Conservation (phyloP, 2,113 vertebrate genomes). For the Tautogolabrus adspersus region DNA sequence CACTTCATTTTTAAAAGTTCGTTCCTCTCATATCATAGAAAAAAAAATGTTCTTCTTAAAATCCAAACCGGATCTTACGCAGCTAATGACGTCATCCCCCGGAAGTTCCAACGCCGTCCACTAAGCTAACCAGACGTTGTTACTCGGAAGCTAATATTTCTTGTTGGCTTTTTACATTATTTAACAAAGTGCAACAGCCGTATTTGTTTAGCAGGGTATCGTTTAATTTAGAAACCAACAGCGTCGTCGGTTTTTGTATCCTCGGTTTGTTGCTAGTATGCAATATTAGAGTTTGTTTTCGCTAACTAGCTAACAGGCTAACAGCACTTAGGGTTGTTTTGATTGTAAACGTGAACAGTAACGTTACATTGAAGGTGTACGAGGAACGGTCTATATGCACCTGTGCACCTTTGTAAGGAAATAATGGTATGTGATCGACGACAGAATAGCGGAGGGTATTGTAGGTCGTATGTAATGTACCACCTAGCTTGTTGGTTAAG, state of each 20-base stretch:
- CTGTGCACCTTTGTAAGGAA: background rate
- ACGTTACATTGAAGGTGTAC: background rate
- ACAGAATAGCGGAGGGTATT: accelerated
- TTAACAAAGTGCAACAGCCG: background rate
- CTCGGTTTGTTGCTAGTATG: background rate
- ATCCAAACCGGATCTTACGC: slow-evolving; percentile 53
- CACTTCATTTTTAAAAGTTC: no score
- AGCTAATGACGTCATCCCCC: slow-evolving; percentile 3
- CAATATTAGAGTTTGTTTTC: background rate
- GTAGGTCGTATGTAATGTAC: background rate
- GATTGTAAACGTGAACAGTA: slow-evolving; percentile 26
- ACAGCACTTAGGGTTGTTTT: slow-evolving; percentile 61
- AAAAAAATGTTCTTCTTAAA: background rate
- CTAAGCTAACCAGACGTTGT: slow-evolving; percentile 8
- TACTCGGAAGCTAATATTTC: background rate
- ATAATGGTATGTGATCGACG: background rate
- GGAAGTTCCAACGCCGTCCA: slow-evolving; percentile 57
- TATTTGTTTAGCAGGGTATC: accelerated
- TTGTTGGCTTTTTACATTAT: slow-evolving; percentile 4
- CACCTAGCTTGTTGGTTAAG: slow-evolving; percentile 32
- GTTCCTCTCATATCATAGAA: no score
- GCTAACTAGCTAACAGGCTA: slow-evolving; percentile 56
- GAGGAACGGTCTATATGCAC: background rate
- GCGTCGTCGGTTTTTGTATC: accelerated
- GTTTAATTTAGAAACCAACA: background rate